Percentiles rank a stretch among this genome's conserved stretches.
phyloP scores from a whole-genome alignment of 2,113 vertebrate species.

The Cyprichromis sp. region DNA sequence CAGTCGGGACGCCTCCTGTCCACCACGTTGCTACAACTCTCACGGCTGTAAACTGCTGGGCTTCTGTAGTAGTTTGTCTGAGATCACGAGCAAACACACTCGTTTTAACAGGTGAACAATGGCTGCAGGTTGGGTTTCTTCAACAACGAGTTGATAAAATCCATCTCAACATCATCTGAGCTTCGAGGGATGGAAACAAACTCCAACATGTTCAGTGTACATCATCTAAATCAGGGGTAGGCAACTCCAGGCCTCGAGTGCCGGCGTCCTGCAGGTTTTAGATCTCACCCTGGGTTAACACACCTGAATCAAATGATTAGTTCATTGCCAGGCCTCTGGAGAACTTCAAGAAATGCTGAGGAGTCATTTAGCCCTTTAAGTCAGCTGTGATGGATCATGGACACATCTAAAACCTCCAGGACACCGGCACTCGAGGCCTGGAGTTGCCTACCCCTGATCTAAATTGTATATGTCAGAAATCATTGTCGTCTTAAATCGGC shows the following conservation, averaged over 20 bases:
- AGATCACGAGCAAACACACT: not conserved
- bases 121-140: not conserved
- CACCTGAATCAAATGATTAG: not conserved
- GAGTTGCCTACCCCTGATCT: not conserved
- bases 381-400: not conserved
- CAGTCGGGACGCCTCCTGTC: not conserved
- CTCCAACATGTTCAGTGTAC: not conserved
- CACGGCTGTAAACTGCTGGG: not conserved
- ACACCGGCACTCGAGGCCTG: not conserved
- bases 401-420: not conserved
- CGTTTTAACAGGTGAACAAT: not conserved
- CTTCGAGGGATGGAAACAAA: not conserved
- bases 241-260: not conserved
- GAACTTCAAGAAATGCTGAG: not conserved
- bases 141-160: not conserved
- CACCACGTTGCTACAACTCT: rapidly evolving
- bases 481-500: rapidly evolving
- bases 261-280: not conserved
- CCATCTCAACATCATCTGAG: not conserved
- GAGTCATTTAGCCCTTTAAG: not conserved
- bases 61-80: not conserved
- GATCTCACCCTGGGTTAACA: not conserved
- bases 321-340: not conserved
- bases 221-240: not conserved
- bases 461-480: not conserved